A percentile compares a stretch with the other conserved stretches of the same genome.
Evolutionary conservation across 2,888 invertebrate genomes (phyloP).

Genomic region (Lycocerus yunnanus): DNA sequence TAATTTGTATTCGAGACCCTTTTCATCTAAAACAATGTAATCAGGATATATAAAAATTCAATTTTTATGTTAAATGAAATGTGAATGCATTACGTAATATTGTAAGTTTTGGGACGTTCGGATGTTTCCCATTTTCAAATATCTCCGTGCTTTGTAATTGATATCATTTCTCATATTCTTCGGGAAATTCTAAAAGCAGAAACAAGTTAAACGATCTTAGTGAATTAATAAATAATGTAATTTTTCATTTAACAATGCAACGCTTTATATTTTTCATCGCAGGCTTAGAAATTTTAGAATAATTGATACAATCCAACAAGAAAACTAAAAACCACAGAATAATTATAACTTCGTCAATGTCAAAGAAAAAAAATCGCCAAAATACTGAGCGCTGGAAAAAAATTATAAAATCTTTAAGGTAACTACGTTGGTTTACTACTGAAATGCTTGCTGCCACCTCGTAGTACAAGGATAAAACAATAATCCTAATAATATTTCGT

Average conservation of each 20-base stretch:
- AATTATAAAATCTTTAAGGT: too few relatives aligned
- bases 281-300: background rate
- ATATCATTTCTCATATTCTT: constrained; percentile 11
- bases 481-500: too few relatives aligned
- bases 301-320: too few relatives aligned
- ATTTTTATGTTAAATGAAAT: constrained; percentile 21
- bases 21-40: constrained; percentile 7
- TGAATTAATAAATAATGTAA: background rate
- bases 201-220: constrained; percentile 6
- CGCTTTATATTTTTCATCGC: background rate
- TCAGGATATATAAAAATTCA: constrained; percentile 17
- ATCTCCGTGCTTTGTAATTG: constrained; percentile 8
- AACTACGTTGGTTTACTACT: too few relatives aligned
- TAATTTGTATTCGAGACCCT: constrained; percentile 5
- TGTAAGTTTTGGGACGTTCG: constrained; percentile 13
- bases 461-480: too few relatives aligned
- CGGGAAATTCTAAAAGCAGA: constrained; percentile 13
- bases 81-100: constrained; percentile 9
- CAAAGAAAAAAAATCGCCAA: too few relatives aligned
- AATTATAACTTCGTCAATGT: too few relatives aligned
- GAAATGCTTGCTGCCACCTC: too few relatives aligned
- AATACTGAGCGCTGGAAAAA: too few relatives aligned
- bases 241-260: background rate
- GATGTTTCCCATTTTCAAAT: constrained; percentile 8
- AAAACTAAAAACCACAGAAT: too few relatives aligned